Evolutionary conservation across 2,797 vertebrate genomes (phyloP).

Genomic region (Cynopterus sphinx): DNA sequence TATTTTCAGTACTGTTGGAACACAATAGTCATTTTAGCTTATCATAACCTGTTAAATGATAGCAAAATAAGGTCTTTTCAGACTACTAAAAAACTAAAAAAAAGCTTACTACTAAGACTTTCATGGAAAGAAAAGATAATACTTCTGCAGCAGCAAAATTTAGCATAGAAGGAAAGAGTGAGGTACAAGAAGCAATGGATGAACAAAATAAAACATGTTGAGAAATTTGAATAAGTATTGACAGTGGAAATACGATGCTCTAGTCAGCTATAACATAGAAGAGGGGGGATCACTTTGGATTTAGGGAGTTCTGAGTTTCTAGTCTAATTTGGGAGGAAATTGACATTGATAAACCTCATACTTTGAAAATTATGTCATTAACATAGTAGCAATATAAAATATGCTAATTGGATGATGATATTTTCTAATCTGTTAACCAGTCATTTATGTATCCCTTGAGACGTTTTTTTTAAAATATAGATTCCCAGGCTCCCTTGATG

Average conservation of each 20-base stretch:
- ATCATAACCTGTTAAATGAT: not conserved
- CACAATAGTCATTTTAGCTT: not conserved
- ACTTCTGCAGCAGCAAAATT: not conserved
- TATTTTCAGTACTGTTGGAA: not conserved
- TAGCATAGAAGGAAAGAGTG: not conserved
- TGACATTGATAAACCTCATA: not conserved
- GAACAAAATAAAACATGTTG: not conserved
- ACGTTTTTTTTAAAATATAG: not conserved
- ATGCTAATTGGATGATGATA: not conserved
- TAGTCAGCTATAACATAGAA: not conserved
- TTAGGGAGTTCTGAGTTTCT: not conserved
- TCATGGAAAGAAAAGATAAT: slow-evolving; percentile 28
- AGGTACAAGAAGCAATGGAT: not conserved
- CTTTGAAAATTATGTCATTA: slow-evolving; percentile 5
- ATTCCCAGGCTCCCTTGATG: not conserved
- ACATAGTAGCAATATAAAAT: slow-evolving; percentile 14
- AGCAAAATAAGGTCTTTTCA: slow-evolving; percentile 5
- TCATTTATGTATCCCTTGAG: not conserved
- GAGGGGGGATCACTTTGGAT: not conserved
- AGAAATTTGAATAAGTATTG: not conserved
- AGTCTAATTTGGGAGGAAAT: not conserved
- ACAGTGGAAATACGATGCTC: not conserved
- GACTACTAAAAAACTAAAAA: not conserved
- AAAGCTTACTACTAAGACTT: not conserved
- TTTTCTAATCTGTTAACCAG: slow-evolving; percentile 20